Evolutionary conservation across 2,113 vertebrate species (phyloP).

Genomic region (Emydocephalus ijimae): DNA sequence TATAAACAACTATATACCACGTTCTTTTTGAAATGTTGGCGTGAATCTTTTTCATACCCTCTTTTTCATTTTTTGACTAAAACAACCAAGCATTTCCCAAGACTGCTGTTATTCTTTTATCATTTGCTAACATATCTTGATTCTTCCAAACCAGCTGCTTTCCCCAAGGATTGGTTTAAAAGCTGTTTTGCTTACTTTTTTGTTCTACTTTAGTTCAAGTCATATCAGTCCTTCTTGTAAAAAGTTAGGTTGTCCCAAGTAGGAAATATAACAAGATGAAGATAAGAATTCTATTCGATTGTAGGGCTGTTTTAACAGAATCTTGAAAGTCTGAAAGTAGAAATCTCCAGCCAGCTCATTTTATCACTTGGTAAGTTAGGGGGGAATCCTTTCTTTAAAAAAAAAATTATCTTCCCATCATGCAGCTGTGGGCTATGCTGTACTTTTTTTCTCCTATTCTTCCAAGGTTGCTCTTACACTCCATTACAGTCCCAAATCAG

Average conservation of each 20-base stretch:
- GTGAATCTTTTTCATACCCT: not conserved
- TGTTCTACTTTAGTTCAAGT: not conserved
- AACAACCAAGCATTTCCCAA: not conserved
- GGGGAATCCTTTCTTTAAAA: not conserved
- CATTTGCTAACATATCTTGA: not conserved
- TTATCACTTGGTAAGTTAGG: not conserved
- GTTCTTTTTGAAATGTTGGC: not conserved
- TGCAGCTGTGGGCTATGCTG: not conserved
- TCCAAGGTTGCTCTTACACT: not conserved
- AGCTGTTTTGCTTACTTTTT: not conserved
- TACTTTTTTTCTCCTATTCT: no score
- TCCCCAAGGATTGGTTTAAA: not conserved
- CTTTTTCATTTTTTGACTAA: not conserved
- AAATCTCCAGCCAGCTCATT: not conserved
- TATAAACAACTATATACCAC: not conserved
- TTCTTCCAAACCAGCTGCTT: not conserved
- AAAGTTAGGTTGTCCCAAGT: not conserved
- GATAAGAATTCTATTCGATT: not conserved
- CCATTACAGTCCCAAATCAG: not conserved
- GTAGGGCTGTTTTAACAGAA: not conserved
- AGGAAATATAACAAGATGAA: not conserved
- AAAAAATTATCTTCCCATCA: not conserved
- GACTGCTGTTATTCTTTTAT: not conserved
- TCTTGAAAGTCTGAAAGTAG: not conserved
- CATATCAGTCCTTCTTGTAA: not conserved